phyloP scores from a whole-genome alignment of 1,140 invertebrate genomes.

The Yoshiicerus persimilis region DNA sequence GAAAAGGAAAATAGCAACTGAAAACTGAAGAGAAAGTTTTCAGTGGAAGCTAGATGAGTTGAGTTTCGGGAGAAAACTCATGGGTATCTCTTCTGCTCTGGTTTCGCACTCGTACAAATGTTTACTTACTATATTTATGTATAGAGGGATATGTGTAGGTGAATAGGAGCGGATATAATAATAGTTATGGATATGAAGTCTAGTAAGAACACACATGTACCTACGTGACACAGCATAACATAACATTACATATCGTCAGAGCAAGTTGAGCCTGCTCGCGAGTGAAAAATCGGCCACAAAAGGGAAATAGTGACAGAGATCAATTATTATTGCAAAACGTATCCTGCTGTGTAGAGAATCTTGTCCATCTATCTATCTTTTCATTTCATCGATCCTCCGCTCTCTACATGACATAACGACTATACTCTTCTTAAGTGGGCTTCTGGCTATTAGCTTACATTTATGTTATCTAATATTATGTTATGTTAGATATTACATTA shows the following conservation, averaged over 20 bases:
- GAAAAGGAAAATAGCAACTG: not conserved
- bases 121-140: not conserved
- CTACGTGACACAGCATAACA: not conserved
- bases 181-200: not conserved
- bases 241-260: not conserved
- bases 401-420: not conserved
- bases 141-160: not conserved
- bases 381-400: slow-evolving; percentile 16
- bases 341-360: slow-evolving; percentile 11
- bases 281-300: slow-evolving; percentile 22
- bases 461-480: not conserved
- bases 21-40: not conserved
- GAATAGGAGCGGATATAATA: too few species aligned
- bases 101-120: not conserved
- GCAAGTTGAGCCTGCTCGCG: not conserved
- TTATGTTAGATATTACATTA: not conserved
- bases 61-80: not conserved
- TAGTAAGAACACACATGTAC: not conserved
- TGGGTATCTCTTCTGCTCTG: not conserved
- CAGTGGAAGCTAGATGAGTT: not conserved
- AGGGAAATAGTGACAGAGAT: slow-evolving; percentile 19
- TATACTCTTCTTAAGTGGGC: not conserved
- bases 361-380: slow-evolving; percentile 22
- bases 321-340: slow-evolving; percentile 18
- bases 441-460: slow-evolving; percentile 8